Evolutionary conservation across 23 tunicate genomes (phyloP).

Genomic region (Halocynthia roretzi): DNA sequence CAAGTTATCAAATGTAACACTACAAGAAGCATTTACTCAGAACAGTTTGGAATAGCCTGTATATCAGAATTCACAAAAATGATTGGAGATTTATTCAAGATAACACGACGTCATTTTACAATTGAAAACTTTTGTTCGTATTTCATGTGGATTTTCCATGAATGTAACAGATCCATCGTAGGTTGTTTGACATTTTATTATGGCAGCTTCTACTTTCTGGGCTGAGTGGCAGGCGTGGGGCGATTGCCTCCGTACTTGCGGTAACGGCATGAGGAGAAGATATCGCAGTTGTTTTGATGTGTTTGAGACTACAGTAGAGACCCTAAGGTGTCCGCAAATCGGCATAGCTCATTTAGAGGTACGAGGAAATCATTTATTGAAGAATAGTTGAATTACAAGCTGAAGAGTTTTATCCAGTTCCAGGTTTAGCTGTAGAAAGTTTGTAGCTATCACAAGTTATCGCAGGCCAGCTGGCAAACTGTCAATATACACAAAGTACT

Average conservation of each 20-base stretch:
- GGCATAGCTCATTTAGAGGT: conserved; percentile 25
- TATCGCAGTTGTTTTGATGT: conserved; percentile 20
- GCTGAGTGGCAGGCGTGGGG: conserved; percentile 30
- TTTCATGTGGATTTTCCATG: neutral
- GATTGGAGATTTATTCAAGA: too few relatives aligned
- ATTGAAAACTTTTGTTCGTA: neutral
- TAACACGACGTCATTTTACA: neutral
- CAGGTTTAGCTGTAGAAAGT: too few relatives aligned
- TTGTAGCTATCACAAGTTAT: too few relatives aligned
- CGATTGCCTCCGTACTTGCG: conserved; percentile 18
- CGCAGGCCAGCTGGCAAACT: too few relatives aligned
- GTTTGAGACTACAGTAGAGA: conserved; percentile 2
- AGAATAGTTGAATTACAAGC: too few relatives aligned
- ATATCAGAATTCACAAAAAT: too few relatives aligned
- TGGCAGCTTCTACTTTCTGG: conserved; percentile 17
- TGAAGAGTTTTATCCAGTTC: too few relatives aligned
- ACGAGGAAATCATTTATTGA: too few relatives aligned
- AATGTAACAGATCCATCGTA: neutral
- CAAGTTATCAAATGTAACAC: neutral
- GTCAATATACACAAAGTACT: too few relatives aligned
- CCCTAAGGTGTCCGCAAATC: conserved; percentile 25
- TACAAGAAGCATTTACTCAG: neutral
- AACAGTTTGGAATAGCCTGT: neutral
- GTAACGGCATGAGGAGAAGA: conserved; percentile 18
- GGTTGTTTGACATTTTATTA: neutral